Evolutionary conservation across 2,113 vertebrate genomes (phyloP).

Genomic region (Emydocephalus ijimae): DNA sequence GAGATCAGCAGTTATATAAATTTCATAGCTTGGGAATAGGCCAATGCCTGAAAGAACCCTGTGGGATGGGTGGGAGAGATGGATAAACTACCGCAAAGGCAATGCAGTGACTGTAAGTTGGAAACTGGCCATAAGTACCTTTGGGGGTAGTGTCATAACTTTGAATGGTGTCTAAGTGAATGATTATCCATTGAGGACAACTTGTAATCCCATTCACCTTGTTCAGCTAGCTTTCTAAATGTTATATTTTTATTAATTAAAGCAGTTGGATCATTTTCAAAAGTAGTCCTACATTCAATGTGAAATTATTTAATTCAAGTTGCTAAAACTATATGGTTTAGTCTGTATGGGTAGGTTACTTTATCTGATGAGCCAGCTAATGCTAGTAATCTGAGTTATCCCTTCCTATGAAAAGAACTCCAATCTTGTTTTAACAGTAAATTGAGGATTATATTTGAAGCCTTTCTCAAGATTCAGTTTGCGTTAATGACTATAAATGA

Average conservation of each 20-base stretch:
- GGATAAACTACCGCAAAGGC: not conserved
- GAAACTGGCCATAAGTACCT: not conserved
- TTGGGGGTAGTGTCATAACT: not conserved
- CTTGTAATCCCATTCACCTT: not conserved
- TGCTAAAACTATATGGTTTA: not conserved
- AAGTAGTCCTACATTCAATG: not conserved
- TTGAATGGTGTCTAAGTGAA: not conserved
- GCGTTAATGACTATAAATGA: not conserved
- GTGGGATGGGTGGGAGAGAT: not conserved
- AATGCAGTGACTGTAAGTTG: not conserved
- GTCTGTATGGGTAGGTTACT: not conserved
- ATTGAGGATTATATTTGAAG: not conserved
- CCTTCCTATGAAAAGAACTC: not conserved
- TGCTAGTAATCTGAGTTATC: not conserved
- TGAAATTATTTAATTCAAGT: not conserved
- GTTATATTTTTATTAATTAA: not conserved
- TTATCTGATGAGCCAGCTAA: not conserved
- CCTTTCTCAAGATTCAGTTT: not conserved
- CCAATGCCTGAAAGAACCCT: not conserved
- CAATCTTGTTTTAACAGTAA: not conserved
- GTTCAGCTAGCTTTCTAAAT: not conserved
- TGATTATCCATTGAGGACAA: not conserved
- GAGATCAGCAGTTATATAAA: no score
- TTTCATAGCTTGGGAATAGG: no score
- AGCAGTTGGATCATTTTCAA: not conserved